Evolutionary conservation across 2,797 vertebrate species (phyloP).

Genomic region (Sphenodon punctatus): DNA sequence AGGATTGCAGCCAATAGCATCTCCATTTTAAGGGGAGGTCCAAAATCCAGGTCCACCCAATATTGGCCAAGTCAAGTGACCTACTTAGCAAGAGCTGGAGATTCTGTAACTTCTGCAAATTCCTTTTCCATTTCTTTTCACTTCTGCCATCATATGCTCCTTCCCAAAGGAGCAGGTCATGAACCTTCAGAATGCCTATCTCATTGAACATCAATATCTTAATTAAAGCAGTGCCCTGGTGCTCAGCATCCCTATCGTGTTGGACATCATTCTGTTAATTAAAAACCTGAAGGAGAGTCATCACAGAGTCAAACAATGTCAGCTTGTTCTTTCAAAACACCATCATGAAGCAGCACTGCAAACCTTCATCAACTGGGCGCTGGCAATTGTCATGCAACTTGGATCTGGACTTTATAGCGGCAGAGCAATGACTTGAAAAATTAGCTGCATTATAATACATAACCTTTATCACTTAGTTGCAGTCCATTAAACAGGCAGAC

Average conservation of each 20-base stretch:
- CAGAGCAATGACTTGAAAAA: constrained; percentile 33
- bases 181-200: neutral
- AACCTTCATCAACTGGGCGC: neutral
- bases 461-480: neutral
- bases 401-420: constrained; percentile 24
- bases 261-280: neutral
- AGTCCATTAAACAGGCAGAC: neutral
- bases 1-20: neutral
- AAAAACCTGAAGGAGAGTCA: neutral
- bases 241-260: neutral
- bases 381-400: neutral
- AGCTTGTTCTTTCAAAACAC: neutral
- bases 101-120: neutral
- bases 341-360: neutral
- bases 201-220: constrained; percentile 1
- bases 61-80: neutral
- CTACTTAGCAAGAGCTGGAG: neutral
- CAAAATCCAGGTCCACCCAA: neutral
- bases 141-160: neutral
- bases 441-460: constrained; percentile 23
- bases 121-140: neutral
- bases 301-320: neutral
- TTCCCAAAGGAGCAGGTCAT: neutral
- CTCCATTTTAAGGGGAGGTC: neutral
- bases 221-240: neutral